Base-by-base conservation (phyloP, 35 echinoderm and acorn worm species). In the Apostichopus japonicus region DNA sequence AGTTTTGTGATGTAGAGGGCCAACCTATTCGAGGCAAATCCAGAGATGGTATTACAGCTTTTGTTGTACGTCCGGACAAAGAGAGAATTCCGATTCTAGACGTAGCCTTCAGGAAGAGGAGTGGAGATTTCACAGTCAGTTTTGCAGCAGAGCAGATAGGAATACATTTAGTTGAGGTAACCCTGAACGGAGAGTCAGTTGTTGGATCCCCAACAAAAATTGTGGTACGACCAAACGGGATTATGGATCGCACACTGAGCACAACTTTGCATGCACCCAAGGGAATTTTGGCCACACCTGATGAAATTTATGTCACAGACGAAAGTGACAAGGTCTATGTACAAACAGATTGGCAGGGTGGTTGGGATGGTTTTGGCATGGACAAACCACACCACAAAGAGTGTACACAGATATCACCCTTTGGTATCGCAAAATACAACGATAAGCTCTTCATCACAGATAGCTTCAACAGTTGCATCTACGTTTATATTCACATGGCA, bases 401-500 rank as follows among this genome's bases (percentile, higher is more conserved):
- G n/a, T n/a, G n/a, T n/a, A n/a, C n/a, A n/a, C n/a, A 73, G 21
- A 17, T 84, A 17, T 59, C 56, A 21, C 62, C 86, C 6, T 89
- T 72, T 89, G 86, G 56, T 53, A 65, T 89, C 9, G 62, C n/a
- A 6, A n/a, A 19, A 19, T 89, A 14, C 4, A 72, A 75, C 22
- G n/a, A 72, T 17, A 89, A 51, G 51, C 27, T 33, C 27, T 33
- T 33, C 23, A 25, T 87, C 14, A 87, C 84, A 8, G 23, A 58
- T 71, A 7, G 19, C 7, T 62, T 24, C 63, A 87, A 87, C 53
- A 87, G 84, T 44, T 87, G 84, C 57, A 56, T 87, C 13, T 11
- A 61, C 9, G 84, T 87, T 56, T 71, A 65, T 21, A 58, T 22
- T 4, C 1, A 14, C 24, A 21, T 17, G 10, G 57, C 63, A 33